Conservation (phyloP, 2,113 vertebrate genomes). For the Bubo bubo region DNA sequence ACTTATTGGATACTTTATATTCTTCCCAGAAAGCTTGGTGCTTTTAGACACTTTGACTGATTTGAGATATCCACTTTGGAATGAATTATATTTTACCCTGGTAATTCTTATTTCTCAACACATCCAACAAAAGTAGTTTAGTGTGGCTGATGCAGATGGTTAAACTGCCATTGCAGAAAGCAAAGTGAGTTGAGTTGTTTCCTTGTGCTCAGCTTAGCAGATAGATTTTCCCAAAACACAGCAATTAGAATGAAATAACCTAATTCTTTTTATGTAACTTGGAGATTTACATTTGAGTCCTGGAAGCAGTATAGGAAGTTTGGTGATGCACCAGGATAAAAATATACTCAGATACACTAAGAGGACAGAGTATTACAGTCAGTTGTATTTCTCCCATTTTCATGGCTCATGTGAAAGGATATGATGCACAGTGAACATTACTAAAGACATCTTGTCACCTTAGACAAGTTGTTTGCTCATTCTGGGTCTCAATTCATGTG, state of each 20-base stretch:
- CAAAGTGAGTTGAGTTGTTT: neutral
- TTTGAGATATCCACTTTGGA: neutral
- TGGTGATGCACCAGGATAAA: neutral
- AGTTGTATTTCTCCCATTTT: neutral
- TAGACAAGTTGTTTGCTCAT: neutral
- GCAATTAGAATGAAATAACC: neutral
- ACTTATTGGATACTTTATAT: accelerated
- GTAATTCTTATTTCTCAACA: neutral
- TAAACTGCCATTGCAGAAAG: neutral
- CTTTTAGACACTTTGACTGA: neutral
- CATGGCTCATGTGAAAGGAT: neutral
- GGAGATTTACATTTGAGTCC: neutral
- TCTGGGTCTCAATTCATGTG: neutral
- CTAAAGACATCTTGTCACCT: neutral
- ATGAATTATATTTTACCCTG: neutral
- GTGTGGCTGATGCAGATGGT: neutral
- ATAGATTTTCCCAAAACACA: neutral
- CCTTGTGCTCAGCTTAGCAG: neutral
- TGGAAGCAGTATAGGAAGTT: neutral
- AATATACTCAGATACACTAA: too few relatives aligned
- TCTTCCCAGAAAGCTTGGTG: neutral
- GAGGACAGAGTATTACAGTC: neutral
- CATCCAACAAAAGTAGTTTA: neutral
- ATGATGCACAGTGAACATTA: neutral
- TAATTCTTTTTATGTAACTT: neutral